These are phyloP conservation scores for Gorsachius magnificus DNA, from an alignment of 2,797 vertebrate genomes.

Conservation along the genomic window DNA sequence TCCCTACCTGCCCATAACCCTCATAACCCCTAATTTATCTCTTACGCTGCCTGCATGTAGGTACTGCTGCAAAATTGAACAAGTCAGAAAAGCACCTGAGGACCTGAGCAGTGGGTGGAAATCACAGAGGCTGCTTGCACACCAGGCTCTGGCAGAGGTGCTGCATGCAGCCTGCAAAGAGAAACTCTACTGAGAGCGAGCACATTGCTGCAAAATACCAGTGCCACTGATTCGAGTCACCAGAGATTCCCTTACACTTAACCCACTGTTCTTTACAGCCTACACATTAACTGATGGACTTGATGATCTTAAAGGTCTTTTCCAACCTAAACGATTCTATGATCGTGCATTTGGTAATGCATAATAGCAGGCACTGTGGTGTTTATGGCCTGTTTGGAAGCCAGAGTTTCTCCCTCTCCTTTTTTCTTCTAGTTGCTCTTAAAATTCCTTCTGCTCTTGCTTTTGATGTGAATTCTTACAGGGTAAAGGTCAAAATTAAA, in stretches of 20 bases:
- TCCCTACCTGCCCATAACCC: neutral
- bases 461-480: neutral
- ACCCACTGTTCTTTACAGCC: neutral
- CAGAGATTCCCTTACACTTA: neutral
- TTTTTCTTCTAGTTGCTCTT: neutral
- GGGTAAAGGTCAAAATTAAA: neutral
- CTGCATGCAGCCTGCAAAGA: neutral
- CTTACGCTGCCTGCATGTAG: neutral
- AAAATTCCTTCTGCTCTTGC: conserved; percentile 1
- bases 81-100: neutral
- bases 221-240: neutral
- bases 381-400: neutral
- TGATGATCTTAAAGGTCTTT: too few relatives aligned
- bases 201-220: neutral
- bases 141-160: neutral
- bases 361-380: neutral
- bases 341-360: neutral
- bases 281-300: neutral
- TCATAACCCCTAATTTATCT: neutral
- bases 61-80: neutral
- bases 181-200: neutral
- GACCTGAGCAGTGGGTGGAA: neutral
- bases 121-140: neutral
- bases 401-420: neutral
- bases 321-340: too few relatives aligned